Percentiles rank a stretch among this genome's conserved stretches.
Conservation (phyloP, 2,797 vertebrate genomes). For the Catostomus latipinnis region DNA sequence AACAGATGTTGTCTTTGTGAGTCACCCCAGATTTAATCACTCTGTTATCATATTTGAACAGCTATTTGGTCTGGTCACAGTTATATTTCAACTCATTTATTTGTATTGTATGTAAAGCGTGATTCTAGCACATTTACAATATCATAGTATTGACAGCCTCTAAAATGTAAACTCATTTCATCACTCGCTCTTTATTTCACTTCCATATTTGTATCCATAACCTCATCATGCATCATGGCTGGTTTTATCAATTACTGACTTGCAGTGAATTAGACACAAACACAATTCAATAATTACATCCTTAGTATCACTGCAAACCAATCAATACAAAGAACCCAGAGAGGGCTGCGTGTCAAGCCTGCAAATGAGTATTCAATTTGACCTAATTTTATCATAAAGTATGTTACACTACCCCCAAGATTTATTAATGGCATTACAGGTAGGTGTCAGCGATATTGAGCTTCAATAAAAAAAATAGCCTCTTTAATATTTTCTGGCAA, state of each 20-base stretch:
- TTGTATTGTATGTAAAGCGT: not conserved
- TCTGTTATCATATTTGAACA: not conserved
- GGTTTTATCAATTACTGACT: not conserved
- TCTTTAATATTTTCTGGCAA: not conserved
- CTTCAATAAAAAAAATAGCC: not conserved
- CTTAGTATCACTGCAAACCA: not conserved
- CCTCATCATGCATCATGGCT: not conserved
- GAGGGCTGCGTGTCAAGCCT: not conserved
- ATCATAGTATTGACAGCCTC: too few species aligned
- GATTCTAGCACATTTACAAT: too few species aligned
- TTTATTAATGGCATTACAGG: not conserved
- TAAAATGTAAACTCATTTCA: too few species aligned
- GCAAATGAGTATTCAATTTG: not conserved
- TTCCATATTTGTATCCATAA: not conserved
- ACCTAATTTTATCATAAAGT: not conserved
- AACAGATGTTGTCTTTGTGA: constrained; percentile 5
- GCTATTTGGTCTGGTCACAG: not conserved
- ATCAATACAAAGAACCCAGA: constrained; percentile 4
- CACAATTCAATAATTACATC: not conserved
- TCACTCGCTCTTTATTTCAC: too few species aligned
- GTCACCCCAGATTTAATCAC: not conserved
- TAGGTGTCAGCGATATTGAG: not conserved
- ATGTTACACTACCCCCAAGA: not conserved
- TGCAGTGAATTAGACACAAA: not conserved
- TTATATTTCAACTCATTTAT: not conserved